A percentile compares a stretch with the other conserved stretches of the same genome.
phyloP scores from a whole-genome alignment of 2,797 vertebrate species.

The Helarctos malayanus region DNA sequence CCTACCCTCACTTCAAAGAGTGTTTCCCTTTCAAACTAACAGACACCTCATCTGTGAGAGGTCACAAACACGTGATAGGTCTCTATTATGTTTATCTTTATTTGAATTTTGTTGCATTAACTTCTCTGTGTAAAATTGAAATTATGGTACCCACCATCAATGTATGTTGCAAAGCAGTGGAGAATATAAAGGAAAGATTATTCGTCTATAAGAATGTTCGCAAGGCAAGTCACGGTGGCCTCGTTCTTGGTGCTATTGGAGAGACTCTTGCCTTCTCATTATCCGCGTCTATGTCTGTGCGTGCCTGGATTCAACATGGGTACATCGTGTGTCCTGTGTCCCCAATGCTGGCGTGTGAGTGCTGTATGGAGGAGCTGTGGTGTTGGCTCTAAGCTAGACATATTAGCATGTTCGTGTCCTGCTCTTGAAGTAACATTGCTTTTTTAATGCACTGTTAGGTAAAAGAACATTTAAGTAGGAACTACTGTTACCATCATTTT shows the following conservation, averaged over 20 bases:
- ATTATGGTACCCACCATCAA: rapidly evolving
- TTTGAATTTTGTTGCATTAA: background rate
- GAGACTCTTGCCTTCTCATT: too few species aligned
- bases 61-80: rapidly evolving
- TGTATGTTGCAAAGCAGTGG: rapidly evolving
- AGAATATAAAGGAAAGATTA: background rate
- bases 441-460: rapidly evolving
- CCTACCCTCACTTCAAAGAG: rapidly evolving
- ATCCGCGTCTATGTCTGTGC: rapidly evolving
- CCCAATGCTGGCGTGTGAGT: rapidly evolving
- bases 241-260: rapidly evolving
- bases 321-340: rapidly evolving
- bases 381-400: background rate
- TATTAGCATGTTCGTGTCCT: rapidly evolving
- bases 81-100: background rate
- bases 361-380: too few species aligned
- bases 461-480: background rate
- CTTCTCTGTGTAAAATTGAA: background rate
- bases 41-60: too few species aligned
- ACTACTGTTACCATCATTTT: rapidly evolving
- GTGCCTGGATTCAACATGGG: rapidly evolving
- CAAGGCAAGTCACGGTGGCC: background rate
- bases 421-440: background rate
- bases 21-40: background rate
- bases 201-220: rapidly evolving